These are phyloP conservation scores for Pyrgus malvae DNA, from an alignment of 2,888 invertebrate species.

Conservation along the genomic window DNA sequence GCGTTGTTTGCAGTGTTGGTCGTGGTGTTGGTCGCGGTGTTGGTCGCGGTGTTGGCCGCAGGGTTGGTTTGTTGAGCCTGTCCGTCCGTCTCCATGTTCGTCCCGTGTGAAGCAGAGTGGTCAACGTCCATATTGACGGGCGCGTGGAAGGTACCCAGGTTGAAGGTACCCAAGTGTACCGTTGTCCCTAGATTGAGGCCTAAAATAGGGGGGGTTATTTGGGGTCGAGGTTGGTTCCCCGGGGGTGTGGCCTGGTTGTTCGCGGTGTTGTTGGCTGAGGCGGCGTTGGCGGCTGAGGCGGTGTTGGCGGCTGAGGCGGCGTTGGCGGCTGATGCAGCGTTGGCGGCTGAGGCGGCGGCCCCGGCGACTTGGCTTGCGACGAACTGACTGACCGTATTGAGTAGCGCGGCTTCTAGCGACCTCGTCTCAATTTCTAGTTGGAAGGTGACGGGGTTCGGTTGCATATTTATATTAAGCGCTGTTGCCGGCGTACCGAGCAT, in stretches of 20 bases:
- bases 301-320: background rate
- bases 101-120: background rate
- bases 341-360: background rate
- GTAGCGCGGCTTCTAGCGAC: conserved; percentile 50
- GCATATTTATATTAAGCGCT: conserved; percentile 27
- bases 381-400: conserved; percentile 34
- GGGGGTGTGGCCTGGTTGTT: background rate
- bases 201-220: background rate
- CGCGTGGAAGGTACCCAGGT: background rate
- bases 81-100: background rate
- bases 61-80: too few species aligned
- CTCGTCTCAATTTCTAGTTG: conserved; percentile 61
- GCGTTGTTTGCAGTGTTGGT: background rate
- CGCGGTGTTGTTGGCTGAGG: background rate
- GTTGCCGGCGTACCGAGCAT: conserved; percentile 5
- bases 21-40: too few species aligned
- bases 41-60: background rate
- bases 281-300: too few species aligned
- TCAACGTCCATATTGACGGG: background rate
- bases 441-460: conserved; percentile 50
- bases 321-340: background rate
- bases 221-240: too few species aligned
- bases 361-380: conserved; percentile 23
- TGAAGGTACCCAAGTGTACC: conserved; percentile 10
- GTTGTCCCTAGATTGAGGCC: conserved; percentile 8